Percentiles rank a stretch among this genome's conserved stretches.
phyloP scores from a whole-genome alignment of 92 coral and sea anemone genomes.

The Epizoanthus stellaris region DNA sequence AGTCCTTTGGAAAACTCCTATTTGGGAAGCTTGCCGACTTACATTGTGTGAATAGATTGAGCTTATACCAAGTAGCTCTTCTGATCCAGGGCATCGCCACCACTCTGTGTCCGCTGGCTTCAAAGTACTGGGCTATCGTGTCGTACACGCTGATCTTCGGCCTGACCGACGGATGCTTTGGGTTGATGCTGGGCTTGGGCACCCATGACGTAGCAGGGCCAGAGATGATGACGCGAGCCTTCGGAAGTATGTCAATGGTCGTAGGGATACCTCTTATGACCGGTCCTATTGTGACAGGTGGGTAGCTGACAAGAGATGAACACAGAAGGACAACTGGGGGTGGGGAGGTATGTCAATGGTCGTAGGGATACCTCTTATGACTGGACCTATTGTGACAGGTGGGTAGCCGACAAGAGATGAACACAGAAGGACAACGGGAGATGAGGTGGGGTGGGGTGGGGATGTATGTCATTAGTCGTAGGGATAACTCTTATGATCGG shows the following conservation, averaged over 20 bases:
- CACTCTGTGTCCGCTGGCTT: slow-evolving; percentile 37
- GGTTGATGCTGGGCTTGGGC: slow-evolving; percentile 37
- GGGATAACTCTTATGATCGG: too few species aligned
- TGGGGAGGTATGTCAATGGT: slow-evolving; percentile 33
- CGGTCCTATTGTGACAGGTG: slow-evolving; percentile 38
- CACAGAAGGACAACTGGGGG: background rate
- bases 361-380: slow-evolving; percentile 14
- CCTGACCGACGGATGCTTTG: slow-evolving; percentile 29
- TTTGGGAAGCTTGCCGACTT: slow-evolving; percentile 38
- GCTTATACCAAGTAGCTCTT: slow-evolving; percentile 29
- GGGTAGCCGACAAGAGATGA: background rate
- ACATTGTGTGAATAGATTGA: slow-evolving; percentile 18
- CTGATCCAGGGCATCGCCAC: slow-evolving; percentile 37
- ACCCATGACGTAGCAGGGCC: slow-evolving; percentile 36
- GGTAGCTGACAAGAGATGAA: background rate
- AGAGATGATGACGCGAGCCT: slow-evolving; percentile 39
- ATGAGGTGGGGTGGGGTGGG: too few species aligned
- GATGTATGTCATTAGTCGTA: too few species aligned
- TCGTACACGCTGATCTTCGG: slow-evolving; percentile 29
- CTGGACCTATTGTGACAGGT: slow-evolving; percentile 36
- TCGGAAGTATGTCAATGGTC: slow-evolving; percentile 39
- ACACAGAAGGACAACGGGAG: too few species aligned
- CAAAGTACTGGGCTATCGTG: slow-evolving; percentile 33
- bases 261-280: slow-evolving; percentile 19
- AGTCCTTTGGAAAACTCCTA: slow-evolving; percentile 32